Evolutionary conservation across 1,140 invertebrate species (phyloP).

Genomic region (Danaus plexippus): DNA sequence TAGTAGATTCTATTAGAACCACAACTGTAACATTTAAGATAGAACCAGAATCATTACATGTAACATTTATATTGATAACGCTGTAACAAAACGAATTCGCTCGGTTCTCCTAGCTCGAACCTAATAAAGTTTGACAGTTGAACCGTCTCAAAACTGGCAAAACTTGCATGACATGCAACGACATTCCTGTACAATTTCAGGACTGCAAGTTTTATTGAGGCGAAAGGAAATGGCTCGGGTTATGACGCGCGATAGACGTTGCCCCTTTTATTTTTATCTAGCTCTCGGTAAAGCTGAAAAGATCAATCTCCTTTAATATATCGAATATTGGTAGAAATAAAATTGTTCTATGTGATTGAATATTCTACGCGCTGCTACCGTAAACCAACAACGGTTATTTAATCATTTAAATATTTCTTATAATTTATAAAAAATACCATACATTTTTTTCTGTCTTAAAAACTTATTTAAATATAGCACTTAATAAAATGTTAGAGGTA

Average conservation of each 20-base stretch:
- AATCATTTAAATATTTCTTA: no score
- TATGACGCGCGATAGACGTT: conserved; percentile 11
- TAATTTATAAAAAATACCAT: no score
- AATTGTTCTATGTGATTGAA: not conserved
- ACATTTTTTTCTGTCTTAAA: no score
- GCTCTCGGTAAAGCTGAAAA: conserved; percentile 3
- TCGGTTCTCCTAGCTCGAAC: conserved; percentile 2
- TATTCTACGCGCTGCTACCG: no score
- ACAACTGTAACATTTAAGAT: not conserved
- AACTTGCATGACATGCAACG: conserved; percentile 26
- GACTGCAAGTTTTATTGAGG: conserved; percentile 29
- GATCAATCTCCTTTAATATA: conserved; percentile 10
- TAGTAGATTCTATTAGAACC: not conserved
- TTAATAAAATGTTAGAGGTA: no score
- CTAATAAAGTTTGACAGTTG: conserved; percentile 29
- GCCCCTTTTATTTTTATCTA: conserved; percentile 16
- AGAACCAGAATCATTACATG: not conserved
- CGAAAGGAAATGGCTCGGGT: conserved; percentile 17
- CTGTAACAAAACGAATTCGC: not conserved
- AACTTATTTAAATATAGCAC: no score
- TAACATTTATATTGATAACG: no score
- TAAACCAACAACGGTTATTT: no score
- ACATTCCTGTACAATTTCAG: conserved; percentile 25
- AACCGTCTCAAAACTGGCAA: conserved; percentile 28
- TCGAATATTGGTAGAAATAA: conserved; percentile 6